Evolutionary conservation across 2,888 invertebrate genomes (phyloP).

Genomic region (Strigamia maritima): DNA sequence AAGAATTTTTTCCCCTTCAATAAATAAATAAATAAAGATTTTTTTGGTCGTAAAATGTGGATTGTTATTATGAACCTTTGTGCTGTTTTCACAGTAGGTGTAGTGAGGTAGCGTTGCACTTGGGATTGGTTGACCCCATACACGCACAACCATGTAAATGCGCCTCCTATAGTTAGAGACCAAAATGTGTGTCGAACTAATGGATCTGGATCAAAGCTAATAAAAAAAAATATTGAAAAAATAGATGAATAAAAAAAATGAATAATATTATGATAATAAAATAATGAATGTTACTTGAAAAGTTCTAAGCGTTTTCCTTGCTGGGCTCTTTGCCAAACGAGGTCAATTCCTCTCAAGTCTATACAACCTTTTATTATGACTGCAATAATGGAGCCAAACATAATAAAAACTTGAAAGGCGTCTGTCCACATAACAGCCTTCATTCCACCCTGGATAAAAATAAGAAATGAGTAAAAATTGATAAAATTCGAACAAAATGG

Average conservation of each 20-base stretch:
- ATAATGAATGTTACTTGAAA: constrained; percentile 20
- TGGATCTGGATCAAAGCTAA: constrained; percentile 63
- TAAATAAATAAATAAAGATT: no score
- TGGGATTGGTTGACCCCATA: constrained; percentile 92
- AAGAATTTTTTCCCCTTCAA: no score
- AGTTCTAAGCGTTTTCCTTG: constrained; percentile 39
- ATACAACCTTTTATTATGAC: constrained; percentile 76
- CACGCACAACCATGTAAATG: constrained; percentile 87
- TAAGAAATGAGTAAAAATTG: no score
- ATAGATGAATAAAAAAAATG: no score
- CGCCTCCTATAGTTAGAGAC: constrained; percentile 77
- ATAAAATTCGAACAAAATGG: neutral
- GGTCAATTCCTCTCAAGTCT: constrained; percentile 67
- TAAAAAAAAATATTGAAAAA: neutral
- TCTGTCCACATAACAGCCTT: constrained; percentile 80
- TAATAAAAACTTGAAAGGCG: constrained; percentile 86
- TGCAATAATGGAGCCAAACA: constrained; percentile 74
- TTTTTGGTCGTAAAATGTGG: no score
- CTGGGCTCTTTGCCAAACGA: constrained; percentile 61
- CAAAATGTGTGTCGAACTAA: constrained; percentile 84
- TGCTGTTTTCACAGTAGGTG: constrained; percentile 58
- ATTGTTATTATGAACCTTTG: no score
- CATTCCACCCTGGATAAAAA: constrained; percentile 65
- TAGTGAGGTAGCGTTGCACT: constrained; percentile 85
- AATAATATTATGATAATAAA: no score